Percentiles rank a stretch among this genome's conserved stretches.
Conservation (phyloP, 2,113 vertebrate genomes). For the Bambusicola thoracicus region DNA sequence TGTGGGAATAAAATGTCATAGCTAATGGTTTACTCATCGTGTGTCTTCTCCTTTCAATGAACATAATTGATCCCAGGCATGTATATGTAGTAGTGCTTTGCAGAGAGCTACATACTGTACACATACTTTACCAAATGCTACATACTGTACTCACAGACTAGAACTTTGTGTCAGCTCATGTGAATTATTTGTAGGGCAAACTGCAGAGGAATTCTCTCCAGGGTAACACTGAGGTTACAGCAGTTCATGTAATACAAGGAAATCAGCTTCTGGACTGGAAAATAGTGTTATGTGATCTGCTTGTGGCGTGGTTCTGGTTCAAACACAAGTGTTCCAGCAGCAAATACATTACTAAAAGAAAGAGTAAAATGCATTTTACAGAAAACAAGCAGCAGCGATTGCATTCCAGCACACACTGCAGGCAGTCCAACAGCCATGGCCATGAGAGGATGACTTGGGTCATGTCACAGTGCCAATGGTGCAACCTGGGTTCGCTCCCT, state of each 20-base stretch:
- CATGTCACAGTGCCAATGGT: fast-evolving
- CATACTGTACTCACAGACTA: not conserved
- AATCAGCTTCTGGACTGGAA: constrained; percentile 3
- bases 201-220: constrained; percentile 34
- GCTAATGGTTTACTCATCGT: not conserved
- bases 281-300: not conserved
- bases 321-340: not conserved
- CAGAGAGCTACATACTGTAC: constrained; percentile 17
- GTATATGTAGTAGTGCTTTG: not conserved
- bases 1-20: constrained; percentile 13
- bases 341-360: not conserved
- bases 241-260: not conserved
- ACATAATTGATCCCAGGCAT: constrained; percentile 42
- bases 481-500: not conserved
- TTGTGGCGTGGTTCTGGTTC: not conserved
- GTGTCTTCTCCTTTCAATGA: not conserved
- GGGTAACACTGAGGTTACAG: constrained; percentile 21
- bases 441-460: fast-evolving
- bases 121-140: constrained; percentile 14
- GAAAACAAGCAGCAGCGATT: not conserved
- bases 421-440: fast-evolving
- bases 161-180: not conserved
- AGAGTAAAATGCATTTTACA: not conserved
- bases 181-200: constrained; percentile 15
- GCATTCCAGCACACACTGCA: not conserved